Base-by-base conservation (phyloP, 23 tunicate species). In the Ascidia mentula region DNA sequence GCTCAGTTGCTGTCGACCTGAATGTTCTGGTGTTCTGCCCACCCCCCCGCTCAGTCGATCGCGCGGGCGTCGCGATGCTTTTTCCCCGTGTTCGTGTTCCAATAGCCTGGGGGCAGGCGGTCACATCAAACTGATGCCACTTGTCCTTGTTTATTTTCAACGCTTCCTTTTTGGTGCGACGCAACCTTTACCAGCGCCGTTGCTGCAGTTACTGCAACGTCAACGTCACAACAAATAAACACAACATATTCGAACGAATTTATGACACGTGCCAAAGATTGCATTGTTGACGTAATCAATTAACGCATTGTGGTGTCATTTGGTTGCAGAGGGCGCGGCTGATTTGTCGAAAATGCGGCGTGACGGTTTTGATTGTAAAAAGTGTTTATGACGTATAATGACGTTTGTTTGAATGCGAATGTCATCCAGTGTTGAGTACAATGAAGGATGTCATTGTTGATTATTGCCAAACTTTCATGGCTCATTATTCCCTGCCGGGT, bases 381-480 rank as follows among this genome's bases (percentile, higher is more conserved):
- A 1, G 12, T 53, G 65, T 53, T 53, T 53, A 53, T 53, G 65
- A 53, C 65, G 65, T 53, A 53, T 53, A 53, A 53, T 53, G 65
- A 53, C 65, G 65, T 53, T 53, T 53, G 65, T 53, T 53, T 53
- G 65, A 53, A 53, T 20, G 65, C 65, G 4, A 28, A 53, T 53
- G 65, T n/a, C n/a, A n/a, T n/a, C n/a, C n/a, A n/a, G n/a, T n/a
- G n/a, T 53, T 26, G 24, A 53, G 65, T 20, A 53, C 24, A 5
- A 28, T 53, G 65, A 53, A 53, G 28, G 24, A 53, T 53, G 65
- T 26, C 13, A 53, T 5, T 28, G 65, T 53, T 53, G 65, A 53
- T 53, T 53, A 28, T 20, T 53, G 24, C 24, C 22, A 3, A 9
- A 9, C 65, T 3, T n/a, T n/a, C n/a, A n/a, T n/a, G n/a, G n/a